Base-by-base conservation (phyloP, 2,113 vertebrate species). In the Taxidea taxus region DNA sequence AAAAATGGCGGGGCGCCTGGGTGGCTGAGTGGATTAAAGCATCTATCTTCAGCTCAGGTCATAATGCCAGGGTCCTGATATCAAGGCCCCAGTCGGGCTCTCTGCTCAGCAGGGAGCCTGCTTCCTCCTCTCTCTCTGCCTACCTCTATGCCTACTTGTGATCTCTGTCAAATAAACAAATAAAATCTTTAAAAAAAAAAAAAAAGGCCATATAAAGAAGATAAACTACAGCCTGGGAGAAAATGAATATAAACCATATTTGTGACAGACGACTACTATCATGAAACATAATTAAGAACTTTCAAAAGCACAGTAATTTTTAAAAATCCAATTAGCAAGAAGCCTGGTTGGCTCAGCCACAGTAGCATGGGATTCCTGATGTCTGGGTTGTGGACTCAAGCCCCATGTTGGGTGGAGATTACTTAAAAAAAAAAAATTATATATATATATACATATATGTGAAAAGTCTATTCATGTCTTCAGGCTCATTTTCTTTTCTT, bases 201-300 rank as follows among this genome's bases (percentile, higher is more conserved):
- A 72, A 93, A 87, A 87, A 78, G 13, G 27, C 92, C 37, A 42
- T 47, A n/a, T 49, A 58, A 44, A 74, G 37, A 72, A 77, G 29
- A 62, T 7, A 14, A 64, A 37, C 56, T 49, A 94, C 20, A 84
- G 34, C 37, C 8, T 4, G 27, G 42, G 18, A 72, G 70, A 90
- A 49, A n/a, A 66, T 42, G 39, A 78, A 4, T 81, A n/a, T 34
- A 87, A 87, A 81, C 37, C 29, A 64, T 5, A 49, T 78, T 88
- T 74, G 74, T 23, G 81, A 56, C 21, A n/a, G 70, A 90, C 68
- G 21, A 87, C 27, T 85, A 64, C 25, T 25, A 85, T 56, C 23
- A 56, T 47, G 77, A 42, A 86, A 39, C 42, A 91, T 51, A 58
- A 58, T 47, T 80, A 23, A 34, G 23, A 70, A 87, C 34, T 72